Conservation (phyloP, 2,797 vertebrate genomes). For the Lutjanus campechanus region DNA sequence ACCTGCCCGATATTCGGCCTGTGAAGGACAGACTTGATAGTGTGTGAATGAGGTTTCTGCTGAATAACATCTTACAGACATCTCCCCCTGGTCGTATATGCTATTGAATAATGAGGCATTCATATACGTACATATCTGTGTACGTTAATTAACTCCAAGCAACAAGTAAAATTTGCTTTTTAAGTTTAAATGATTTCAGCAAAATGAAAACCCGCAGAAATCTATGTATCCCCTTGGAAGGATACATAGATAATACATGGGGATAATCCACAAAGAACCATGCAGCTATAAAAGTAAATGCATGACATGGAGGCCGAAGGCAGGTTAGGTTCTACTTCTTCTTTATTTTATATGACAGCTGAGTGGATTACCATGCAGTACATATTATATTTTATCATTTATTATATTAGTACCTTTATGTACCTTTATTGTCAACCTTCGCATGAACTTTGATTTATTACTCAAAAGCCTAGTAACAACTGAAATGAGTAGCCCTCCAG, state of each 20-base stretch:
- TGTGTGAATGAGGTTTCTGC: constrained; percentile 61
- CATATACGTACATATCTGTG: constrained; percentile 7
- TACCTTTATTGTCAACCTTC: neutral
- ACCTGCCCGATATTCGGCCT: constrained; percentile 41
- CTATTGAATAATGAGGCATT: constrained; percentile 34
- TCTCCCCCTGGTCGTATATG: constrained; percentile 28
- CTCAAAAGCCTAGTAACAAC: neutral
- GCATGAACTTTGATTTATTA: neutral
- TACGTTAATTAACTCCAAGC: constrained; percentile 20
- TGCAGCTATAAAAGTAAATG: constrained; percentile 34
- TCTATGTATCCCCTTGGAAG: constrained; percentile 10
- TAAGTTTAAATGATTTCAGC: constrained; percentile 10
- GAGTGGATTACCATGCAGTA: neutral
- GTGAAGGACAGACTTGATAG: constrained; percentile 63
- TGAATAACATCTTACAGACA: constrained; percentile 62
- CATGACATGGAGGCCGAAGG: constrained; percentile 14
- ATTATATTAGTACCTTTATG: too few relatives aligned
- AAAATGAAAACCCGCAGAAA: constrained; percentile 12
- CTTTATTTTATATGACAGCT: neutral
- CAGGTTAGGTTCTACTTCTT: neutral
- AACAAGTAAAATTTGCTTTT: constrained; percentile 13
- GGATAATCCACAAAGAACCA: constrained; percentile 14
- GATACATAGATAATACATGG: neutral
- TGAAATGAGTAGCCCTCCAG: constrained; percentile 12
- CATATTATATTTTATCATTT: neutral